Conservation (phyloP, 2,113 vertebrate genomes). For the Heptranchias perlo region DNA sequence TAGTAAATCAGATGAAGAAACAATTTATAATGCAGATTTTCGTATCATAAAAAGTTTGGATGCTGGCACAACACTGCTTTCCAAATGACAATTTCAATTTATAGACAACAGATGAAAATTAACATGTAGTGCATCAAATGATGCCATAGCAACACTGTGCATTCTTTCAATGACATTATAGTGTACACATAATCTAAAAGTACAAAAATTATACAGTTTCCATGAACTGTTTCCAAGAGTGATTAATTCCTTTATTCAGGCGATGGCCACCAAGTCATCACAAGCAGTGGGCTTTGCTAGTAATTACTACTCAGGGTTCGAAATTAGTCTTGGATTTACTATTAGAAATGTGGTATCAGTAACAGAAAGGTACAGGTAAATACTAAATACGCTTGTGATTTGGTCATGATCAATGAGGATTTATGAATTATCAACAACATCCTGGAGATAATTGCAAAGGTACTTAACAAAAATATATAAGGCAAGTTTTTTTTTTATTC, state of each 20-base stretch:
- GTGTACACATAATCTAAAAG: neutral
- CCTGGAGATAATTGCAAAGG: neutral
- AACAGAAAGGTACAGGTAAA: neutral
- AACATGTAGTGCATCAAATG: neutral
- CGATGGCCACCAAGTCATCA: neutral
- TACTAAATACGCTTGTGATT: neutral
- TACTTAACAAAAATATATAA: neutral
- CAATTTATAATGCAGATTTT: neutral
- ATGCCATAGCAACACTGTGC: neutral
- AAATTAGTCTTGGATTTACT: neutral
- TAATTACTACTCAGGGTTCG: neutral
- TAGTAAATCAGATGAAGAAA: neutral
- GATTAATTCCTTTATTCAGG: neutral
- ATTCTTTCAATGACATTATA: neutral
- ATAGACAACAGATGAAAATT: neutral
- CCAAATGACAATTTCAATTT: neutral
- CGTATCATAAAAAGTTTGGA: neutral
- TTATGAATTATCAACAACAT: neutral
- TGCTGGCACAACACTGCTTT: neutral
- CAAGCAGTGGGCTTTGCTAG: neutral
- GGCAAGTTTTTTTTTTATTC: neutral
- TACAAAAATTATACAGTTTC: neutral
- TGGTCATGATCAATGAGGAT: neutral
- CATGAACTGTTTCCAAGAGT: too few relatives aligned
- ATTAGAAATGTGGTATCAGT: neutral